These are phyloP conservation scores for Cricetomys ansorgei DNA, from an alignment of 2,113 vertebrate genomes.

Conservation along the genomic window DNA sequence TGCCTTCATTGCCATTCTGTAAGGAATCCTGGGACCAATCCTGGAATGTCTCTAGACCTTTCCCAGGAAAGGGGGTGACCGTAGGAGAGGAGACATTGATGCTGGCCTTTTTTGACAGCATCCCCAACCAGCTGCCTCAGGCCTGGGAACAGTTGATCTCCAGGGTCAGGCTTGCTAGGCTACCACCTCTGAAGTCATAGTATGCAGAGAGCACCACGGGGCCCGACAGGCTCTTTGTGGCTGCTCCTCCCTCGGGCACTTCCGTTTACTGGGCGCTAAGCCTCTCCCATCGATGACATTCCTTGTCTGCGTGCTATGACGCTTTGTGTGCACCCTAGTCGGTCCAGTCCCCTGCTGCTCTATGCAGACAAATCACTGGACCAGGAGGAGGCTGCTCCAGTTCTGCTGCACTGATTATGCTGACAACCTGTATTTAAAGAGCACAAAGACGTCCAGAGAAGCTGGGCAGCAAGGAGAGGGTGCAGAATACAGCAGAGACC, in stretches of 20 bases:
- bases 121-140: background rate
- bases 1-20: no score
- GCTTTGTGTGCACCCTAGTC: accelerated
- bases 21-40: background rate
- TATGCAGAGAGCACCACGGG: accelerated
- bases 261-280: no score
- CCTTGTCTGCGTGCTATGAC: background rate
- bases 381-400: background rate
- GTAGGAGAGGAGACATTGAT: accelerated
- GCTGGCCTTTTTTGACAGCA: background rate
- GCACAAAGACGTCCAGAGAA: background rate
- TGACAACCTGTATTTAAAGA: background rate
- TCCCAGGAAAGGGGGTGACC: background rate
- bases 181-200: background rate
- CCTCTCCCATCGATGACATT: accelerated
- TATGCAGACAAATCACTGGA: background rate
- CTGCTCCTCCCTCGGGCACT: background rate
- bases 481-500: accelerated
- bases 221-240: accelerated
- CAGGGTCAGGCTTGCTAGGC: accelerated
- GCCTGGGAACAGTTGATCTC: background rate
- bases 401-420: background rate
- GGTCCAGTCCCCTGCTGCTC: background rate
- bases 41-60: background rate
- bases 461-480: background rate